Conservation (phyloP, 2,113 vertebrate species). For the Jaculus jaculus region DNA sequence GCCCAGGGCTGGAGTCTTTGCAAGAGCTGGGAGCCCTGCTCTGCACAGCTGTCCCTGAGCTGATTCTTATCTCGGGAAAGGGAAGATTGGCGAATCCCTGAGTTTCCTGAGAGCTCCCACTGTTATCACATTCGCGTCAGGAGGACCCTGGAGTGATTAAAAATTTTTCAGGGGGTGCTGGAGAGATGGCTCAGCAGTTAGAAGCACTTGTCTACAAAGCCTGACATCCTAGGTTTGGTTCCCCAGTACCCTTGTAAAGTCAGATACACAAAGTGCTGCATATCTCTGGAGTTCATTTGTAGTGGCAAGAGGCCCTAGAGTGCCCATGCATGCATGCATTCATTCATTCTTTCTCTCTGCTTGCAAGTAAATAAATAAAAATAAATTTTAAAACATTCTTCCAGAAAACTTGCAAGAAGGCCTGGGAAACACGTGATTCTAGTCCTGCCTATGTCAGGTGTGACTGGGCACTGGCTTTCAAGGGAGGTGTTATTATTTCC, state of each 20-base stretch:
- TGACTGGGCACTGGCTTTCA: conserved; percentile 5
- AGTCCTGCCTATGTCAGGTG: neutral
- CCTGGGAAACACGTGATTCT: neutral
- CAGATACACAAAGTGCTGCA: too few relatives aligned
- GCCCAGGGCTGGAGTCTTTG: neutral
- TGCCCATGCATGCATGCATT: too few relatives aligned
- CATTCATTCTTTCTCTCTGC: too few relatives aligned
- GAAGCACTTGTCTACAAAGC: too few relatives aligned
- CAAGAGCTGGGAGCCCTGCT: neutral
- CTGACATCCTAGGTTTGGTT: too few relatives aligned
- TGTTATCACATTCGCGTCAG: neutral
- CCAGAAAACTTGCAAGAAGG: conserved; percentile 1
- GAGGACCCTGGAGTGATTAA: neutral
- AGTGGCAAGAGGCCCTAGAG: too few relatives aligned
- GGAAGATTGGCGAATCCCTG: neutral
- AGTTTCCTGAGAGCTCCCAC: neutral
- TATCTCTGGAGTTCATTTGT: too few relatives aligned
- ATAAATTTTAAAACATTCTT: neutral
- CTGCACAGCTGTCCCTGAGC: neutral
- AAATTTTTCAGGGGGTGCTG: neutral
- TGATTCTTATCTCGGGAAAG: neutral
- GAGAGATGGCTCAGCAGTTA: too few relatives aligned
- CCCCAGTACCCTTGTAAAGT: too few relatives aligned
- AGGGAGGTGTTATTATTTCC: conserved; percentile 21
- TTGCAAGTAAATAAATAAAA: too few relatives aligned